These are phyloP conservation scores for Malurus splendens DNA, from an alignment of 2,797 vertebrate species.

Conservation along the genomic window DNA sequence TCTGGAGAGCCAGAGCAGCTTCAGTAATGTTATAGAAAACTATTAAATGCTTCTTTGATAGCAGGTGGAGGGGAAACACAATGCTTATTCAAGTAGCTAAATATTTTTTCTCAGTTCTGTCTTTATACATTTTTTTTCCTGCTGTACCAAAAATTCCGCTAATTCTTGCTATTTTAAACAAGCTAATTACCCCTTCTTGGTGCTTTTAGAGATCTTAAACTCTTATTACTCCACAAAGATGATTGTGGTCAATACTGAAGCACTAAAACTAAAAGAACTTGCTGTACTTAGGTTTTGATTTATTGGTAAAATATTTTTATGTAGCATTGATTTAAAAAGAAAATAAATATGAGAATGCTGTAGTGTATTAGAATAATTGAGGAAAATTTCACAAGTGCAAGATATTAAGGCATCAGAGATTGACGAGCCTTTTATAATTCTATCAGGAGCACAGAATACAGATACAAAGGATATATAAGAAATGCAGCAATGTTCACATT, in stretches of 20 bases:
- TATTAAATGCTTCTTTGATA: not conserved
- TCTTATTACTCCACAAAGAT: not conserved
- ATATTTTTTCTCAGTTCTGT: not conserved
- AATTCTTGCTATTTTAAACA: not conserved
- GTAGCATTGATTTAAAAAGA: not conserved
- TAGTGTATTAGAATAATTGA: not conserved
- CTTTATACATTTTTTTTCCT: not conserved
- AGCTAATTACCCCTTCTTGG: not conserved
- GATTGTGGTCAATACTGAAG: not conserved
- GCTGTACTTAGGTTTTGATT: not conserved
- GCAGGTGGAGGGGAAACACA: accelerated
- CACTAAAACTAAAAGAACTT: not conserved
- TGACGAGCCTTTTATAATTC: not conserved
- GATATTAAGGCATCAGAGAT: not conserved
- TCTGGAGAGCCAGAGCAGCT: not conserved
- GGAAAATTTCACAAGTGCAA: not conserved
- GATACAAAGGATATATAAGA: not conserved
- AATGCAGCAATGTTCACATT: not conserved
- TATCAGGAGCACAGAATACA: not conserved
- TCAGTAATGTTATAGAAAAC: not conserved
- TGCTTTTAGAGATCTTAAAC: not conserved
- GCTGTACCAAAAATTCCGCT: not conserved
- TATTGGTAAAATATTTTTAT: not conserved
- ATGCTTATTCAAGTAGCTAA: not conserved
- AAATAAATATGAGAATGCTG: not conserved